A percentile compares a stretch with the other conserved stretches of the same genome.
Evolutionary conservation across 1,140 invertebrate species (phyloP).

Genomic region (Agrilus planipennis): DNA sequence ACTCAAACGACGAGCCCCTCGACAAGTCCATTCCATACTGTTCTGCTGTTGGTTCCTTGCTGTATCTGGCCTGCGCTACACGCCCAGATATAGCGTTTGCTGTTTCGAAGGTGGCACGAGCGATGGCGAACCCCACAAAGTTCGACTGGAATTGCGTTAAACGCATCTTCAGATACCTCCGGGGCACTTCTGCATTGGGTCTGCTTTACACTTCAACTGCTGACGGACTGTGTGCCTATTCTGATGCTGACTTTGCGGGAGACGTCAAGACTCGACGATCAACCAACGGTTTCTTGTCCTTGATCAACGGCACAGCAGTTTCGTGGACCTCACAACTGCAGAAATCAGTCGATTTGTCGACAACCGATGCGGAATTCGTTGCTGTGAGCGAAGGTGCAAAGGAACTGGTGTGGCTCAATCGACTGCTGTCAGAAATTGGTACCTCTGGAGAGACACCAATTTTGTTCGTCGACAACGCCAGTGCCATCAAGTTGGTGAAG

Average conservation of each 20-base stretch:
- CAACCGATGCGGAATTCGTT: constrained; percentile 34
- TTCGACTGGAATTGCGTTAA: too few relatives aligned
- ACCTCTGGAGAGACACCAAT: constrained; percentile 1
- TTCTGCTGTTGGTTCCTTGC: too few relatives aligned
- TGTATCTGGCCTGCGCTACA: too few relatives aligned
- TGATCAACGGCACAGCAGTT: constrained; percentile 19
- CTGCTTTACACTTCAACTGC: too few relatives aligned
- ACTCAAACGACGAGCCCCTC: too few relatives aligned
- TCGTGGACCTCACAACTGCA: constrained; percentile 31
- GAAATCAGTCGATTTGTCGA: constrained; percentile 20
- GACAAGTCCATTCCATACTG: too few relatives aligned
- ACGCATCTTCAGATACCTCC: too few relatives aligned
- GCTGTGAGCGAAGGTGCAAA: constrained; percentile 32
- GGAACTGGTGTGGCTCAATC: constrained; percentile 30
- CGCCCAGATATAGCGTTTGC: too few relatives aligned
- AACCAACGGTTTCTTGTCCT: constrained; percentile 18
- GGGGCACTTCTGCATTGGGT: too few relatives aligned
- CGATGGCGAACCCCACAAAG: too few relatives aligned
- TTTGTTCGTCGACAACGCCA: constrained; percentile 3
- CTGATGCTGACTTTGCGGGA: constrained; percentile 19
- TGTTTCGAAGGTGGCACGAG: too few relatives aligned
- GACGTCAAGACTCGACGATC: constrained; percentile 22
- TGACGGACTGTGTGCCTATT: too few relatives aligned
- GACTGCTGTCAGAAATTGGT: constrained; percentile 15
- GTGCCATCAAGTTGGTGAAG: constrained; percentile 25